These are phyloP conservation scores for Drosophila hawaiiensis DNA, from an alignment of 2,888 invertebrate genomes.

Conservation along the genomic window DNA sequence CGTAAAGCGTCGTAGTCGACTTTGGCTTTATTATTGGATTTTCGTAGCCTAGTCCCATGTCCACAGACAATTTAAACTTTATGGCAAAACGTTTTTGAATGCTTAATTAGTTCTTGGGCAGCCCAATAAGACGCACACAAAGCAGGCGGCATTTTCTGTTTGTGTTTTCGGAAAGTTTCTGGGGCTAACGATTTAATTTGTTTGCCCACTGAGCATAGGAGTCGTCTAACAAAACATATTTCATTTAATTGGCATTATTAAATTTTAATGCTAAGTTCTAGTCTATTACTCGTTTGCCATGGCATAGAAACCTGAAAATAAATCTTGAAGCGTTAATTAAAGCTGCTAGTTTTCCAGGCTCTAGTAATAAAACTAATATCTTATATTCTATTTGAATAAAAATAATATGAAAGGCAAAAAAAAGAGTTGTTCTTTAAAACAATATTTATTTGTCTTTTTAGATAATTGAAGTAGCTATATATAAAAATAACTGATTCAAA, in stretches of 20 bases:
- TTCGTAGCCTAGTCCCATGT: constrained; percentile 29
- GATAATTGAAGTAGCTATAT: rapidly evolving
- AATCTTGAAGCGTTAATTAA: neutral
- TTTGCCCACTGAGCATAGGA: constrained; percentile 40
- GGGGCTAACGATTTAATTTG: constrained; percentile 71
- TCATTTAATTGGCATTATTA: constrained; percentile 58
- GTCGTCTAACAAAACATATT: constrained; percentile 52
- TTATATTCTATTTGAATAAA: neutral
- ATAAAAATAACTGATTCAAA: neutral
- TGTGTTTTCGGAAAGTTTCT: constrained; percentile 25
- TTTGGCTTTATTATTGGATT: constrained; percentile 69
- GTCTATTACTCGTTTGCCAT: constrained; percentile 29
- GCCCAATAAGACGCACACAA: constrained; percentile 30
- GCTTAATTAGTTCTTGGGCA: constrained; percentile 73
- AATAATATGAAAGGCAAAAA: neutral
- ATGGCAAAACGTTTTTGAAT: constrained; percentile 77
- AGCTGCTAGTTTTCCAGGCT: neutral
- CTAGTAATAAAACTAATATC: neutral
- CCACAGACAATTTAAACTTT: constrained; percentile 71
- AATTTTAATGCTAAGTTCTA: constrained; percentile 42
- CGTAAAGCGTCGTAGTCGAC: constrained; percentile 36
- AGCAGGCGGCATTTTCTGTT: constrained; percentile 7
- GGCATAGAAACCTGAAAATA: neutral
- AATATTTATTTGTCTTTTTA: neutral
- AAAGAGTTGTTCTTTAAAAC: neutral